Base-by-base conservation (phyloP, 2,888 invertebrate genomes). In the Celastrina argiolus region DNA sequence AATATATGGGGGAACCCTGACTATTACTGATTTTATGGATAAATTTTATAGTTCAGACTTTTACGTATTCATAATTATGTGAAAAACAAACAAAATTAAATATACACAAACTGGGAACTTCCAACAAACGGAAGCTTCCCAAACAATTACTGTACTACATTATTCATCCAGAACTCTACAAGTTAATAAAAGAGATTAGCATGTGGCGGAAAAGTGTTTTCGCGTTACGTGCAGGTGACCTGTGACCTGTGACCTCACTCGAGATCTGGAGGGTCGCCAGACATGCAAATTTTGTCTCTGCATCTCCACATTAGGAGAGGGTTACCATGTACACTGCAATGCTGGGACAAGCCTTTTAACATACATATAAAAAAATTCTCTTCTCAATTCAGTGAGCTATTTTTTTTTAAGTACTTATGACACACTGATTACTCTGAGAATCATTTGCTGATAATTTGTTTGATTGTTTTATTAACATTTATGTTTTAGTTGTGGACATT, bases 221-320 rank as follows among this genome's bases (percentile, higher is more conserved):
- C 79, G 77, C 79, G 83, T 84, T 84, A 83, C 80, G 79, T 77
- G 67, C 80, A 82, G 82, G 84, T 86, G 84, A 87, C 82, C 82
- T 82, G 84, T 69, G 84, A 87, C 82, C 82, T 82, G 83, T 70
- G 82, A 79, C 78, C 81, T 76, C 71, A 78, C 74, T 75, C 77
- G 78, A 80, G 81, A 82, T 83, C 85, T 87, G 87, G 87, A 84
- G 70, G 71, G 73, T 66, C 69, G 85, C 87, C 86, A 87, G 81
- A 73, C 73, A 74, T 81, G 81, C 83, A 84, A 81, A 82, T 83
- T 84, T 80, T 76, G 81, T 80, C 82, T 77, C 76, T 78, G 69
- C 74, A 74, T 75, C 76, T 75, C 73, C 81, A 78, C 80, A 81
- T 81, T 80, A 80, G 78, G 72, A 74, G 39, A 39, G 39, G 26